A percentile compares a stretch with the other conserved stretches of the same genome.
phyloP scores from a whole-genome alignment of 2,113 vertebrate species.

The Festucalex cinctus region DNA sequence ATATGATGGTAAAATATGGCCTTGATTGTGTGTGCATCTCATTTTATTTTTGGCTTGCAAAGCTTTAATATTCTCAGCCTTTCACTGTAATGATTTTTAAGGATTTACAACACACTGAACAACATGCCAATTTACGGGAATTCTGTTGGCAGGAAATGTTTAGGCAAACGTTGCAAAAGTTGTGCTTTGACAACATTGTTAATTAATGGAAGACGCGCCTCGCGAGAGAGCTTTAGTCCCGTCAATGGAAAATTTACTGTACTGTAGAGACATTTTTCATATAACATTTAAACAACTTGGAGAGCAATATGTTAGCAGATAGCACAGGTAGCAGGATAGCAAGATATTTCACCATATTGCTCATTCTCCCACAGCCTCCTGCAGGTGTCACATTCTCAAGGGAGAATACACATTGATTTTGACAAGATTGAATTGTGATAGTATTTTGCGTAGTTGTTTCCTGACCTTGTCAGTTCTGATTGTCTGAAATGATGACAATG shows the following conservation, averaged over 20 bases:
- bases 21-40: not conserved
- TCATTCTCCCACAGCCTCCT: constrained; percentile 23
- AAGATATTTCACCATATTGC: constrained; percentile 22
- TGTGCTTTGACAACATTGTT: constrained; percentile 23
- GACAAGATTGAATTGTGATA: constrained; percentile 35
- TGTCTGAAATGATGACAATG: constrained; percentile 11
- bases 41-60: constrained; percentile 2
- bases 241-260: constrained; percentile 21
- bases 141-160: not conserved
- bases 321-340: constrained; percentile 8
- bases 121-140: not conserved
- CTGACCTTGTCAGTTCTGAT: constrained; percentile 1
- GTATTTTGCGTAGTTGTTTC: constrained; percentile 21
- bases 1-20: not conserved
- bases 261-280: not conserved
- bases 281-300: constrained; percentile 6
- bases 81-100: not conserved
- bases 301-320: constrained; percentile 9
- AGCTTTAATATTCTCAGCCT: not conserved
- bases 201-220: constrained; percentile 41
- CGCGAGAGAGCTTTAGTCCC: constrained; percentile 29
- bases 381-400: constrained; percentile 23
- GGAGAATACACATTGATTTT: constrained; percentile 34
- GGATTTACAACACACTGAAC: not conserved
- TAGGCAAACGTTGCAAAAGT: not conserved